These are phyloP conservation scores for Argyresthia albistria DNA, from an alignment of 2,888 invertebrate species.

Conservation along the genomic window DNA sequence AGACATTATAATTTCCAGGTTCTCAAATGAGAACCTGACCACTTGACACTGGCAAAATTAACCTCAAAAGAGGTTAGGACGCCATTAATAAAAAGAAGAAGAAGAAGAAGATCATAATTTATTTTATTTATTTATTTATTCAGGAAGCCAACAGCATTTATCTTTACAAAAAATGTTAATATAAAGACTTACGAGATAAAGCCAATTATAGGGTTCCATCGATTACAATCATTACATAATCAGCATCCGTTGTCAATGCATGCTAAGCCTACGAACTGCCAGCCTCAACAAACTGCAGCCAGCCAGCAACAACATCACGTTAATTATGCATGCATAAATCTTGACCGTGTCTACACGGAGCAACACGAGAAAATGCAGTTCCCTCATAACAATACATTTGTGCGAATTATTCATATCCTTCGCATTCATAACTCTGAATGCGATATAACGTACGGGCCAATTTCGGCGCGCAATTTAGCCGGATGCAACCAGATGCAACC, in stretches of 20 bases:
- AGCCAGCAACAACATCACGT: not conserved
- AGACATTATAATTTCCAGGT: too few species aligned
- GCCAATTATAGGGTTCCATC: too few species aligned
- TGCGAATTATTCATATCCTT: constrained; percentile 56
- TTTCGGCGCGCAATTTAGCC: constrained; percentile 67
- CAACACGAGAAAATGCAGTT: constrained; percentile 2
- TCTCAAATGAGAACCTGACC: too few species aligned
- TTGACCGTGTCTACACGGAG: not conserved
- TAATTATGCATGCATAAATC: constrained; percentile 4
- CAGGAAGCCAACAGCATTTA: too few species aligned
- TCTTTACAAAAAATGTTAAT: too few species aligned
- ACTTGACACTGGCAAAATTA: too few species aligned
- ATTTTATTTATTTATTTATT: too few species aligned
- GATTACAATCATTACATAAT: too few species aligned
- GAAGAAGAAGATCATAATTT: too few species aligned
- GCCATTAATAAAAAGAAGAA: too few species aligned
- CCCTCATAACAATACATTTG: constrained; percentile 50
- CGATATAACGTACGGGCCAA: constrained; percentile 49
- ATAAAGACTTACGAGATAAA: too few species aligned
- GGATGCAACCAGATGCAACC: constrained; percentile 46
- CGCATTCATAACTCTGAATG: constrained; percentile 1
- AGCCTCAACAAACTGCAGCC: not conserved
- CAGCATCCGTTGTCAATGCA: constrained; percentile 37
- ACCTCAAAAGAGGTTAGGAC: too few species aligned
- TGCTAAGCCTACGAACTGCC: constrained; percentile 13